Base-by-base conservation (phyloP, 2,113 vertebrate genomes). In the Podocnemis expansa region DNA sequence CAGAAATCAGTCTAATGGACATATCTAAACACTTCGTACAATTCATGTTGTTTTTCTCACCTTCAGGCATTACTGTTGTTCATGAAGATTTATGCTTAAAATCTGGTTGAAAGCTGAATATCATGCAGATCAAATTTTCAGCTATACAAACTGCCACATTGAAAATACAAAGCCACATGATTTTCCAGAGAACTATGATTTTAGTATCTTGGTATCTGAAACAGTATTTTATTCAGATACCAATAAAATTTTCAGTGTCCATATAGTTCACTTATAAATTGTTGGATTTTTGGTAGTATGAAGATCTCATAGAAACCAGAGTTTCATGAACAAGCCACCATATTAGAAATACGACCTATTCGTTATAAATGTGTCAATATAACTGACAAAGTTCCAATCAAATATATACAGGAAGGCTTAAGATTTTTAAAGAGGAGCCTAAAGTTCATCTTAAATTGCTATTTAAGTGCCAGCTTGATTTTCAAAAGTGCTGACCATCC, bases 301-400 rank as follows among this genome's bases (percentile, higher is more conserved):
- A 78, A 85, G 22, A 3, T 1, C 58, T 76, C 81, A 45, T 19
- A 45, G 56, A 60, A 9, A 31, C n/a, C 3, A 80, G 3, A 14
- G 29, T 70, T 27, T 24, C 80, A n/a, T 34, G 79, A 60, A 73
- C 27, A n/a, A 38, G 27, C 75, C 8, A 2, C 16, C 10, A 1
- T 9, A 11, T 19, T 81, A 51, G 58, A 79, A 63, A 29, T 51
- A 19, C 0, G 19, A 8, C 9, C 14, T 63, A 47, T 79, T 80
- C 63, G 19, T 47, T n/a, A 2, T 16, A 12, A 47, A 73, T 25
- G 5, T 25, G 9, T 16, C 4, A 12, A 1, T 4, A 9, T 2
- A 47, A 8, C 17, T 80, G 56, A 29, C 17, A 4, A 47, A 27
- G 3, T 43, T 10, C 11, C 25, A 63, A 10, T 10, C 75, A 47